These are phyloP conservation scores for Acanthosoma haemorrhoidale DNA, from an alignment of 2,888 invertebrate species.

Conservation along the genomic window DNA sequence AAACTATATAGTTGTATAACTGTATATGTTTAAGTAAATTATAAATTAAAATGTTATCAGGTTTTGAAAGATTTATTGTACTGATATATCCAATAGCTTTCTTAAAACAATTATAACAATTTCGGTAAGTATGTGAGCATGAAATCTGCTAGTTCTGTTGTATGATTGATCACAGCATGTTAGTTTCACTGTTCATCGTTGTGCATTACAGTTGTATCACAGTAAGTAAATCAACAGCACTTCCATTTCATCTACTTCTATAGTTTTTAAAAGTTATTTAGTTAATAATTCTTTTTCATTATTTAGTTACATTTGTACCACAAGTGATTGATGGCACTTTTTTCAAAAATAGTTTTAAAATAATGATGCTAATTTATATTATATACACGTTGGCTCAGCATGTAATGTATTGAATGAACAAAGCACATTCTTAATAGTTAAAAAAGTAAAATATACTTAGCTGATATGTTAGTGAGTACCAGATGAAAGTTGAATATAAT, in stretches of 20 bases:
- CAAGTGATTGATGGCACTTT: background rate
- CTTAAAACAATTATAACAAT: background rate
- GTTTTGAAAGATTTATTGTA: too few species aligned
- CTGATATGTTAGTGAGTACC: background rate
- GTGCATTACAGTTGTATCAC: background rate
- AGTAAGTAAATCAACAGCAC: too few species aligned
- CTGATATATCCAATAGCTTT: too few species aligned
- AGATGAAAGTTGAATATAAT: background rate
- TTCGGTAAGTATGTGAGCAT: background rate
- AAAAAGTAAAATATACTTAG: too few species aligned
- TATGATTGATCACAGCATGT: background rate
- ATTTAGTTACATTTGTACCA: background rate
- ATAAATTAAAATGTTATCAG: too few species aligned
- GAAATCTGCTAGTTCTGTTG: background rate
- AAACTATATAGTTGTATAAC: too few species aligned
- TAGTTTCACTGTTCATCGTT: background rate
- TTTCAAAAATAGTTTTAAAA: background rate
- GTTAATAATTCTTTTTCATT: background rate
- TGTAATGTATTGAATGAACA: background rate
- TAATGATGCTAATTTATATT: background rate
- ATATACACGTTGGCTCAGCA: background rate
- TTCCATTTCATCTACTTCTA: too few species aligned
- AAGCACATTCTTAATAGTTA: background rate
- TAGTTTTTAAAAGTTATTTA: background rate
- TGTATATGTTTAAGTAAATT: too few species aligned